Base-by-base conservation (phyloP, 2,797 vertebrate genomes). In the Poecile montanus region DNA sequence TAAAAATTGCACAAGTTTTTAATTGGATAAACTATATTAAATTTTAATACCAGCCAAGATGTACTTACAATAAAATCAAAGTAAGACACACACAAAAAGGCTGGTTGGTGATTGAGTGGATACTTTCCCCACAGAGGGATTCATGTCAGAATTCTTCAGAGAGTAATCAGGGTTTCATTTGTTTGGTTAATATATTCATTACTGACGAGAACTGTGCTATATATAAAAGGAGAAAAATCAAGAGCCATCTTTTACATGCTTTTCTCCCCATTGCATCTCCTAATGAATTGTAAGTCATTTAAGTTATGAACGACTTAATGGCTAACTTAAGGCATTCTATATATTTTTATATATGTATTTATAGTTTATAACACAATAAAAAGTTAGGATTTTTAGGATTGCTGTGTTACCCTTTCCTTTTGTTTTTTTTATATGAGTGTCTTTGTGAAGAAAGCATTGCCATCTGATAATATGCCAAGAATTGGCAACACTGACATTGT, bases 1-100 rank as follows among this genome's bases (percentile, higher is more conserved):
- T 30, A 29, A 90, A 44, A 85, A 51, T 47, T 89, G 78, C 80
- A 94, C 18, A 51, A 75, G 81, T 32, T 76, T 96, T 96, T 93
- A 94, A 97, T 94, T 96, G 45, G 73, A 65, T 93, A 94, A 96
- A 90, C 34, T 40, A 70, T 94, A 82, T 84, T 87, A 89, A 88
- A 75, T 77, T 77, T 88, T 96, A 89, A 92, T 88, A 88, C 34
- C 48, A 88, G 56, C 38, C 50, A 54, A 4, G 3, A 88, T 71
- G 21, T 51, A 65, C 53, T 86, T 88, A 68, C 2, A 86, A 51
- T 11, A 68, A 90, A 83, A 84, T 5, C 18, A 73, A 91, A 85
- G 27, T 15, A 78, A 54, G 30, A 19, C 25, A 47, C 30, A 47
- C 32, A 32, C 12, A 71, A 58, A 73, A 87, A 62, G 16, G 13